Percentiles rank a stretch among this genome's conserved stretches.
Evolutionary conservation across 2,113 vertebrate genomes (phyloP).

Genomic region (Microcebus ravelobensis): DNA sequence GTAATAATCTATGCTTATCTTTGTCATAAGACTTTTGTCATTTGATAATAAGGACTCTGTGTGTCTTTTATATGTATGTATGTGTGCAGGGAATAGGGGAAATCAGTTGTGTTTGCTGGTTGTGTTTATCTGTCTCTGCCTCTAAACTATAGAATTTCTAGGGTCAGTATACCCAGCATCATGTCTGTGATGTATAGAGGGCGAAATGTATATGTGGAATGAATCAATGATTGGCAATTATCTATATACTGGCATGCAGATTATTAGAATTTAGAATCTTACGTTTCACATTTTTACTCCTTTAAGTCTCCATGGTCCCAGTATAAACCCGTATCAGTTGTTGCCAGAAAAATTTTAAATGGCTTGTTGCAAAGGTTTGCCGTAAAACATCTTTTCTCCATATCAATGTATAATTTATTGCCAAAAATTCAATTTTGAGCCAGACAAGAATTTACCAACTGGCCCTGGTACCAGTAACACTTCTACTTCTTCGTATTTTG

Average conservation of each 20-base stretch:
- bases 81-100: background rate
- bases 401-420: background rate
- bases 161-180: background rate
- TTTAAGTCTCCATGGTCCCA: background rate
- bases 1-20: background rate
- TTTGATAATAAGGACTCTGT: background rate
- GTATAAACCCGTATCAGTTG: background rate
- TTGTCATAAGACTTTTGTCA: background rate
- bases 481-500: background rate
- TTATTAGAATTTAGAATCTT: background rate
- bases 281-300: background rate
- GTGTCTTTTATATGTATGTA: background rate
- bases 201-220: background rate
- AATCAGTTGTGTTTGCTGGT: background rate
- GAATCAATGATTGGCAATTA: background rate
- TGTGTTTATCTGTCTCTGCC: background rate
- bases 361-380: background rate
- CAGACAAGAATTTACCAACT: background rate
- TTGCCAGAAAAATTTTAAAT: constrained; percentile 18
- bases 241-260: background rate
- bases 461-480: background rate
- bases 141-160: background rate
- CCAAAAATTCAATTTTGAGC: background rate
- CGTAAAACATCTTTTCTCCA: background rate
- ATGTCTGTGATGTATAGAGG: background rate